A percentile compares a stretch with the other conserved stretches of the same genome.
Evolutionary conservation across 1,140 invertebrate species (phyloP).

Genomic region (Bilobella aurantiaca): DNA sequence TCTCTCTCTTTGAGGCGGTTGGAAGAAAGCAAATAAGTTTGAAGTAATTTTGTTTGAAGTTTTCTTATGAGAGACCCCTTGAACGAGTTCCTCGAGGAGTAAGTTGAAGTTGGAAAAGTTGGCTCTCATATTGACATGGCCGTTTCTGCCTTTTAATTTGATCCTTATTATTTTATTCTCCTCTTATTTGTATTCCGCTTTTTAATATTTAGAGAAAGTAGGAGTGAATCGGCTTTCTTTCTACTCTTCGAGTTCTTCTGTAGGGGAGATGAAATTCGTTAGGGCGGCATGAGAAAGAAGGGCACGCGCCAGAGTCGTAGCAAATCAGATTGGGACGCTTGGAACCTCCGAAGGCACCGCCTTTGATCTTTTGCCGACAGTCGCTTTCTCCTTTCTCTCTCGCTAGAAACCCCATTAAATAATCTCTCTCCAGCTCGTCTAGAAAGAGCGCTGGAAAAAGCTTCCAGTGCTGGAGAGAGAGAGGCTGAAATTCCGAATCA

Average conservation of each 20-base stretch:
- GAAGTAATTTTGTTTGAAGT: background rate
- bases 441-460: background rate
- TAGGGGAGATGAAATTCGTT: background rate
- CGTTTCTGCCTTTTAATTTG: background rate
- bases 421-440: conserved; percentile 21
- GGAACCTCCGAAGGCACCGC: conserved; percentile 33
- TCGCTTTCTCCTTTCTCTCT: conserved; percentile 19
- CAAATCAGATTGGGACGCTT: conserved; percentile 36
- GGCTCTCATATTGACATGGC: background rate
- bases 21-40: background rate
- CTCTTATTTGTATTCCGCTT: background rate
- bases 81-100: background rate
- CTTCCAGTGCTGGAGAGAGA: background rate
- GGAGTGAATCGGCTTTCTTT: background rate
- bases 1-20: background rate
- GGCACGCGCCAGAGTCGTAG: conserved; percentile 35
- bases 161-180: background rate
- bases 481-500: conserved; percentile 35
- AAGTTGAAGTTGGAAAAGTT: conserved; percentile 7
- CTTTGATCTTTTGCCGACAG: conserved; percentile 37
- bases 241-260: too few species aligned
- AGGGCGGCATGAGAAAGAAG: conserved; percentile 12
- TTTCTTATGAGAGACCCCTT: background rate
- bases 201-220: background rate
- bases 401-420: conserved; percentile 33